Evolutionary conservation across 2,113 vertebrate genomes (phyloP).

Genomic region (Phylloscopus trochilus): DNA sequence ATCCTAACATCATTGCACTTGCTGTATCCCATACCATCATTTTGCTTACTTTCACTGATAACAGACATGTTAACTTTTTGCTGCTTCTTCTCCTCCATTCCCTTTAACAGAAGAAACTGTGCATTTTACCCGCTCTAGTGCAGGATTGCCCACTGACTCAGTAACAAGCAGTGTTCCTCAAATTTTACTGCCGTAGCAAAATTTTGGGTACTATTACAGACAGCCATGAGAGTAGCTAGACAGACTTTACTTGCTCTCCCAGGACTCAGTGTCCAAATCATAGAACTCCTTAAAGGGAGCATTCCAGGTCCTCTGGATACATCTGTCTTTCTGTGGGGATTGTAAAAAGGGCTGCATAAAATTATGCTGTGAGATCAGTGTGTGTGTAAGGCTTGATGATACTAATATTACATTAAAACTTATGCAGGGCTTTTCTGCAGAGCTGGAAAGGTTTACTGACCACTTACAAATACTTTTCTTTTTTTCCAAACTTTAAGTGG

Average conservation of each 20-base stretch:
- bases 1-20: not conserved
- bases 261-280: not conserved
- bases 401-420: not conserved
- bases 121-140: not conserved
- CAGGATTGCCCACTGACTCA: not conserved
- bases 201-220: not conserved
- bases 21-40: not conserved
- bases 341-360: not conserved
- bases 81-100: not conserved
- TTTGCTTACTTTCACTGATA: not conserved
- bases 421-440: not conserved
- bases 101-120: not conserved
- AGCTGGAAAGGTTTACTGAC: not conserved
- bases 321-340: rapidly evolving
- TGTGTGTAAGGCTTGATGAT: not conserved
- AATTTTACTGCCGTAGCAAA: not conserved
- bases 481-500: not conserved
- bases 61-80: not conserved
- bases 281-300: not conserved
- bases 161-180: not conserved
- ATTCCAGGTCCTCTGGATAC: not conserved
- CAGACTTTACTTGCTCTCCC: not conserved
- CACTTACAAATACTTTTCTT: not conserved
- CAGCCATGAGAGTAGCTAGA: not conserved
- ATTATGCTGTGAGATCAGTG: not conserved